Percentiles rank a stretch among this genome's conserved stretches.
Evolutionary conservation across 2,888 invertebrate genomes (phyloP).

Genomic region (Scotopteryx bipunctaria): DNA sequence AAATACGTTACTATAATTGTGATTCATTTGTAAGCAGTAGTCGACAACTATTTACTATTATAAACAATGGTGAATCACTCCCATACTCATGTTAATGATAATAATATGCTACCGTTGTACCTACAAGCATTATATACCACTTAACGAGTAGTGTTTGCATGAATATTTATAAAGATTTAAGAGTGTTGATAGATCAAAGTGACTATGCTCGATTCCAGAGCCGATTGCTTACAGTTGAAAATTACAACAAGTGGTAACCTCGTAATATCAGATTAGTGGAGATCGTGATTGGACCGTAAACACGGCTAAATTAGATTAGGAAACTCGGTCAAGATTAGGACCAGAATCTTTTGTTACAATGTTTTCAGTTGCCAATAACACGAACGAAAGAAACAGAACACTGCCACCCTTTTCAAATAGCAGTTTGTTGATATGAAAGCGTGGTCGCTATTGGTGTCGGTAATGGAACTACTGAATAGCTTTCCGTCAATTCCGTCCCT

Average conservation of each 20-base stretch:
- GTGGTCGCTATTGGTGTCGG: conserved; percentile 4
- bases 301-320: conserved; percentile 45
- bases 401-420: conserved; percentile 16
- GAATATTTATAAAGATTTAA: conserved; percentile 23
- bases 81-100: conserved; percentile 23
- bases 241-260: conserved; percentile 37
- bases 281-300: conserved; percentile 53
- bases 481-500: conserved; percentile 15
- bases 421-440: conserved; percentile 17
- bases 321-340: conserved; percentile 37
- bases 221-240: conserved; percentile 25
- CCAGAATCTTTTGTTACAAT: conserved; percentile 24
- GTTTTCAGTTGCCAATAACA: conserved; percentile 17
- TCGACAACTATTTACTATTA: conserved; percentile 36
- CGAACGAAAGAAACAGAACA: conserved; percentile 6
- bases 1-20: conserved; percentile 29
- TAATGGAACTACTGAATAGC: conserved; percentile 22
- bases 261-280: conserved; percentile 45
- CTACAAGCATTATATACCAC: conserved; percentile 14
- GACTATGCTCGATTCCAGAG: conserved; percentile 7
- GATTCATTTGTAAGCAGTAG: conserved; percentile 35
- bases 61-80: conserved; percentile 40
- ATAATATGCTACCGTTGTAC: conserved; percentile 33
- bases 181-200: conserved; percentile 15
- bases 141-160: conserved; percentile 22